phyloP scores from a whole-genome alignment of 2,113 vertebrate species.

The Sphaerodactylus townsendi region DNA sequence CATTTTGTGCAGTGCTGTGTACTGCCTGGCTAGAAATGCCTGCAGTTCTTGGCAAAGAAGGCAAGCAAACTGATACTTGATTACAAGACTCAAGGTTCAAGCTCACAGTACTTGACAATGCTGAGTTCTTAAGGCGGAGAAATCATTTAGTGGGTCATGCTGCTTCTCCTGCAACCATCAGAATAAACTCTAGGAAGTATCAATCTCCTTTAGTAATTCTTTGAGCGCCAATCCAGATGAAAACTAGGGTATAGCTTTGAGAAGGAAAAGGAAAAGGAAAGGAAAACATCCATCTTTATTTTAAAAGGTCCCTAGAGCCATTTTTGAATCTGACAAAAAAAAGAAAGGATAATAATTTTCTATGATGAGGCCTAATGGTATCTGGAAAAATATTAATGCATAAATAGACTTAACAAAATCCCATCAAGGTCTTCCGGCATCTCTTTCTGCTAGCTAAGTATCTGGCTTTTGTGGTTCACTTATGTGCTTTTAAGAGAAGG shows the following conservation, averaged over 20 bases:
- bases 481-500: background rate
- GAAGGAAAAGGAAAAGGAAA: background rate
- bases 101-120: background rate
- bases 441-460: conserved; percentile 9
- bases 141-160: too few species aligned
- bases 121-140: background rate
- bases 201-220: background rate
- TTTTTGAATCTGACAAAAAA: background rate
- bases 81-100: background rate
- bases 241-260: too few species aligned
- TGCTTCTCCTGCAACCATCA: background rate
- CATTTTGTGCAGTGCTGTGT: background rate
- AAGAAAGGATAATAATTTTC: conserved; percentile 14
- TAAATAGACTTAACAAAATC: conserved; percentile 1
- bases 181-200: background rate
- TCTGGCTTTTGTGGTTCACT: background rate
- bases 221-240: background rate
- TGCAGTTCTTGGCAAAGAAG: background rate
- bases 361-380: conserved; percentile 6
- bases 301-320: background rate
- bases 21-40: background rate
- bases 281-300: background rate
- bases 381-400: background rate
- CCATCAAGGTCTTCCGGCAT: background rate
- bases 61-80: background rate